These are phyloP conservation scores for Scomber scombrus DNA, from an alignment of 2,113 vertebrate genomes.

Conservation along the genomic window DNA sequence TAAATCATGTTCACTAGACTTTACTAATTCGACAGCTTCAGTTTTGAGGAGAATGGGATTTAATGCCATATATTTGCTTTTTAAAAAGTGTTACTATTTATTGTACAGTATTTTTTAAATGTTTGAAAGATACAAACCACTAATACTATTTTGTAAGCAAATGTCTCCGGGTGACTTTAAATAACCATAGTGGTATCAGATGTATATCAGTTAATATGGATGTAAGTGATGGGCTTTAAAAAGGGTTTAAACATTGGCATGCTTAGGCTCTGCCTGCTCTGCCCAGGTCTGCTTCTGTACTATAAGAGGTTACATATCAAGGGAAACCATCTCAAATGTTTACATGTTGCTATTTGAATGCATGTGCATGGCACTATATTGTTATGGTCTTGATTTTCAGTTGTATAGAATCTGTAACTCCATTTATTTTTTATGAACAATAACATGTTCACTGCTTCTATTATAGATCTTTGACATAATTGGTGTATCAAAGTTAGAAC, in stretches of 20 bases:
- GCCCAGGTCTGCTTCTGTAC: background rate
- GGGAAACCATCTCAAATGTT: background rate
- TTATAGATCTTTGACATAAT: too few relatives aligned
- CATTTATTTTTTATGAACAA: background rate
- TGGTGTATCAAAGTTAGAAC: too few relatives aligned
- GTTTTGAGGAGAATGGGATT: too few relatives aligned
- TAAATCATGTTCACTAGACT: too few relatives aligned
- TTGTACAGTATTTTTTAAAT: too few relatives aligned
- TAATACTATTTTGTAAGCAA: too few relatives aligned
- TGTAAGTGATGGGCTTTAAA: background rate
- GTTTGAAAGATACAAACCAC: too few relatives aligned
- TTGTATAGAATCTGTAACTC: background rate
- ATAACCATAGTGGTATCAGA: background rate
- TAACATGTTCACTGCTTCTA: background rate
- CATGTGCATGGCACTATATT: background rate
- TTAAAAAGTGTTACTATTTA: too few relatives aligned
- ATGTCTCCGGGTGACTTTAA: background rate
- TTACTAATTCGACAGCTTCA: too few relatives aligned
- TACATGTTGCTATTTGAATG: conserved; percentile 22
- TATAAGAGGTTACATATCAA: background rate
- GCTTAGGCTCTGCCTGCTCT: background rate
- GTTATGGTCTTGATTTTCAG: background rate
- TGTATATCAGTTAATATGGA: background rate
- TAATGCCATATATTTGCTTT: too few relatives aligned
- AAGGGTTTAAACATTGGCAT: background rate